phyloP scores from a whole-genome alignment of 2,113 vertebrate genomes.

The Rhinogobius similis region DNA sequence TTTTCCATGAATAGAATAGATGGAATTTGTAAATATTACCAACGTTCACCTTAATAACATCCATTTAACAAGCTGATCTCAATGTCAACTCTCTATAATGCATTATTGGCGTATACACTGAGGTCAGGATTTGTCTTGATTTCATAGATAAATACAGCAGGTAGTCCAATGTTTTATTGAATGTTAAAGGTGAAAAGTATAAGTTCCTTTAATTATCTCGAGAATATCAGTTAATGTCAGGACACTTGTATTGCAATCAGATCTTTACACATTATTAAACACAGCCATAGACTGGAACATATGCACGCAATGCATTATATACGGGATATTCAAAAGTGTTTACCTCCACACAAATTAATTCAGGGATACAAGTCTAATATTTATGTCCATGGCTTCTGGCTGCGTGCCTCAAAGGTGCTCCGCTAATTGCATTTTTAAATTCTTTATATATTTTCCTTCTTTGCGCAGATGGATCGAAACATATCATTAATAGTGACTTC shows the following conservation, averaged over 20 bases:
- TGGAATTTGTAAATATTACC: no score
- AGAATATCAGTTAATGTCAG: neutral
- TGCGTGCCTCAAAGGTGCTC: neutral
- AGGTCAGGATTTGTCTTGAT: no score
- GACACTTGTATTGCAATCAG: neutral
- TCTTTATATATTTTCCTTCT: neutral
- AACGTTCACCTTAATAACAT: no score
- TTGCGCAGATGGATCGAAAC: neutral
- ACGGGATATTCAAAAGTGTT: conserved; percentile 3
- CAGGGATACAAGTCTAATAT: conserved; percentile 9
- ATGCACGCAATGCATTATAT: neutral
- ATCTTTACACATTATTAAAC: conserved; percentile 1
- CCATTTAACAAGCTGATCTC: no score
- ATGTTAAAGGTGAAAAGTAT: neutral
- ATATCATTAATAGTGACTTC: conserved; percentile 7
- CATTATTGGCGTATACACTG: no score
- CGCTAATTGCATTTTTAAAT: conserved; percentile 6
- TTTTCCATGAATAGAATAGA: no score
- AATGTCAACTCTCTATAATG: no score
- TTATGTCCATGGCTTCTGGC: neutral
- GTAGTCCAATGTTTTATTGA: no score
- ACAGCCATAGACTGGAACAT: neutral
- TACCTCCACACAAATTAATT: conserved; percentile 3
- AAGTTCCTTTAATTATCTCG: neutral
- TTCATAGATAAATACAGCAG: no score